phyloP scores from a whole-genome alignment of 2,113 vertebrate species.

The Crotophaga sulcirostris region DNA sequence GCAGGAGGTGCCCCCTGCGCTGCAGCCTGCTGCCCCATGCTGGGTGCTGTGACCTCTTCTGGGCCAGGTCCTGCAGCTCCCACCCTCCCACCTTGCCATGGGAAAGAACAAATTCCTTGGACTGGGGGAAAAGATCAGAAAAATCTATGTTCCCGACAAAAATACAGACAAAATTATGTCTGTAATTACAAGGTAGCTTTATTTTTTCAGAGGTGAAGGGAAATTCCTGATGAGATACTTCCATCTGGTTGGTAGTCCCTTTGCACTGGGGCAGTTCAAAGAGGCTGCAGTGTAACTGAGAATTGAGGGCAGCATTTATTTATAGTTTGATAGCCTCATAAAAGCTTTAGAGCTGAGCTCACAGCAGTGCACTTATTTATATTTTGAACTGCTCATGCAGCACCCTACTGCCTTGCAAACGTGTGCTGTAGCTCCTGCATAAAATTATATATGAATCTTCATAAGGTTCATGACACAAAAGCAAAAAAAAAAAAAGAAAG shows the following conservation, averaged over 20 bases:
- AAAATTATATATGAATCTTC: not conserved
- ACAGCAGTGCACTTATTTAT: conserved; percentile 51
- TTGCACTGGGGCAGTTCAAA: conserved; percentile 2
- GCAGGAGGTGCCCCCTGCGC: not conserved
- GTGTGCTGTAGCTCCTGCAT: not conserved
- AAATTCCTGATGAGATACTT: conserved; percentile 32
- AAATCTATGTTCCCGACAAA: not conserved
- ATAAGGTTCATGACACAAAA: not conserved
- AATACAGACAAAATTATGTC: conserved; percentile 30
- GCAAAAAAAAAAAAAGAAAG: not conserved
- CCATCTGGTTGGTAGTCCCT: conserved; percentile 30
- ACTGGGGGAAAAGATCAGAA: not conserved
- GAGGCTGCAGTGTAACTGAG: conserved; percentile 39
- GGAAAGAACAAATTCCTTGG: not conserved
- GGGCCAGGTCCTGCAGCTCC: not conserved
- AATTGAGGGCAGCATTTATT: conserved; percentile 53
- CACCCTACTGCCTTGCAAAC: not conserved
- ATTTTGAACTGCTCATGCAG: conserved; percentile 44
- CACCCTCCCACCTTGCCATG: not conserved
- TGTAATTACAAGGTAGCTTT: not conserved
- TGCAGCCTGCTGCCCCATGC: not conserved
- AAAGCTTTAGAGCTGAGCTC: conserved; percentile 43
- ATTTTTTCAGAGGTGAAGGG: not conserved
- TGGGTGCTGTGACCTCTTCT: conserved; percentile 38
- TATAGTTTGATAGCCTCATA: conserved; percentile 50